Evolutionary conservation across 2,797 vertebrate genomes (phyloP).

Genomic region (Cephalopachus bancanus): DNA sequence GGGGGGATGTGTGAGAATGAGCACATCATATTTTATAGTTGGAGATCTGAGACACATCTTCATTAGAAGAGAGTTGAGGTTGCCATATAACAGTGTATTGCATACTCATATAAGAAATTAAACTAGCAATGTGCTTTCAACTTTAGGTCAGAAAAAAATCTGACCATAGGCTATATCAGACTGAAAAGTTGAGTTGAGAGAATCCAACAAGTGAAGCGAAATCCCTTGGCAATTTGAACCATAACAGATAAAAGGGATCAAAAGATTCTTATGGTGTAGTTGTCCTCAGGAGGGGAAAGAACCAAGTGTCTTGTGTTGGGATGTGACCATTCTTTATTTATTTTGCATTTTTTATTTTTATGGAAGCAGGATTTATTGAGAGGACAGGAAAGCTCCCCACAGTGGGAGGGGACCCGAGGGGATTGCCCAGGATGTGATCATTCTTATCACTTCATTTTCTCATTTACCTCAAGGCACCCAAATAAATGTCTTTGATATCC

Average conservation of each 20-base stretch:
- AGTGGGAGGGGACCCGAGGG: no score
- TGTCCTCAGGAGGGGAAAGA: no score
- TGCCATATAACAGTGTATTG: not conserved
- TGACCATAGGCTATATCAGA: not conserved
- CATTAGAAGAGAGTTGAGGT: not conserved
- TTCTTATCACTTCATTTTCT: not conserved
- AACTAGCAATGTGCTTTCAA: not conserved
- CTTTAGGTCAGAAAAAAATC: not conserved
- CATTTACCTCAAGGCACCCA: not conserved
- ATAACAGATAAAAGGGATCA: not conserved
- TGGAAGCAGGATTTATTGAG: no score
- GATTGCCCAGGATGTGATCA: not conserved
- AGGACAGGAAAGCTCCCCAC: no score
- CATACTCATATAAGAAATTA: not conserved
- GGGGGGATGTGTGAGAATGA: not conserved
- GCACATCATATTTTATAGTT: no score
- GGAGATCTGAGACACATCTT: not conserved
- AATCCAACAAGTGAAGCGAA: not conserved
- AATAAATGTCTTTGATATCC: not conserved
- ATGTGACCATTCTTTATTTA: not conserved
- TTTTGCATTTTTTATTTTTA: no score
- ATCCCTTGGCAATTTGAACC: not conserved
- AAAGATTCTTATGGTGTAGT: not conserved
- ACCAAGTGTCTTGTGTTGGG: not conserved
- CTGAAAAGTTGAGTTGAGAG: not conserved